These are phyloP conservation scores for Achlya flavicornis DNA, from an alignment of 2,888 invertebrate genomes.

Conservation along the genomic window DNA sequence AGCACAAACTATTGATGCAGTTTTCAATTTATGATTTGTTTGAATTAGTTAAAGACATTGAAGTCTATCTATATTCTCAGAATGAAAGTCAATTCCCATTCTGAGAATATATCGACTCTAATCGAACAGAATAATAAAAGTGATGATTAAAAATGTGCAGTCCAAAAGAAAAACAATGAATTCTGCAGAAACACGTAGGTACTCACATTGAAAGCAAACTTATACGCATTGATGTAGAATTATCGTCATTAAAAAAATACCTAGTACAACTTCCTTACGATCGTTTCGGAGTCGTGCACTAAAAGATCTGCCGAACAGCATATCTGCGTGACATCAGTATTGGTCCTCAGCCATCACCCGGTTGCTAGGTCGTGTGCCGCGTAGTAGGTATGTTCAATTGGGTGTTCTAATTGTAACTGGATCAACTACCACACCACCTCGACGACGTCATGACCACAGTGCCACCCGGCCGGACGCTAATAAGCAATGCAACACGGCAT, in stretches of 20 bases:
- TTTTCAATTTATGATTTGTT: slow-evolving; percentile 29
- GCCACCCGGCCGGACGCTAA: slow-evolving; percentile 34
- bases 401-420: slow-evolving; percentile 66
- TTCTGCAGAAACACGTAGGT: slow-evolving; percentile 13
- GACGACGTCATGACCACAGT: slow-evolving; percentile 36
- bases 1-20: slow-evolving; percentile 52
- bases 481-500: slow-evolving; percentile 44
- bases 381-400: slow-evolving; percentile 51
- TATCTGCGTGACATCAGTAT: slow-evolving; percentile 40
- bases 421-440: slow-evolving; percentile 45
- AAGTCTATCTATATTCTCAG: no score
- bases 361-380: slow-evolving; percentile 34
- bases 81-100: no score
- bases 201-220: slow-evolving; percentile 22
- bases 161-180: neutral
- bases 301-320: slow-evolving; percentile 74
- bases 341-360: slow-evolving; percentile 49
- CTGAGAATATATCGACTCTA: no score
- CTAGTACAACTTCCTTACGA: slow-evolving; percentile 88
- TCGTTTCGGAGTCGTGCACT: slow-evolving; percentile 85
- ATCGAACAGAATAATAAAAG: no score
- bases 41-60: neutral
- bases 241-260: slow-evolving; percentile 74
- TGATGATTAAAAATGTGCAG: no score
- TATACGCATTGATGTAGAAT: slow-evolving; percentile 18